Evolutionary conservation across 2,797 vertebrate genomes (phyloP).

Genomic region (Leptatherina wallacei): DNA sequence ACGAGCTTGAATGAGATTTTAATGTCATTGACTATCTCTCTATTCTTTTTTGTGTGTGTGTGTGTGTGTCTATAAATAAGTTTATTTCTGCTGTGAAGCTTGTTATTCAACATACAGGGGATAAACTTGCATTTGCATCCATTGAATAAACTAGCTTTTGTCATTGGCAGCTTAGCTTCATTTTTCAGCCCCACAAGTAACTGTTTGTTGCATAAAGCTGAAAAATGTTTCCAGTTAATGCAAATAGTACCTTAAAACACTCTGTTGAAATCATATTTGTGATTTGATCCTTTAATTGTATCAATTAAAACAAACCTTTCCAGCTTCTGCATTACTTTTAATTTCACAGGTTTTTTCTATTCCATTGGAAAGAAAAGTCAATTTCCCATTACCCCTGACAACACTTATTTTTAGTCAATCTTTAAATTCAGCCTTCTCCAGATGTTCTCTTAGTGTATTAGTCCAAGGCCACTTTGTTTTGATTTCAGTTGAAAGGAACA

Average conservation of each 20-base stretch:
- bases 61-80: not conserved
- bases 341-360: conserved; percentile 27
- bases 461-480: conserved; percentile 25
- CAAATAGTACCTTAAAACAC: not conserved
- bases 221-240: no score
- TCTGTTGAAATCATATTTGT: not conserved
- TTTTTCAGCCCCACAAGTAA: not conserved
- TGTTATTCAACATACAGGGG: not conserved
- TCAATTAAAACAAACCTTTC: not conserved
- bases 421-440: conserved; percentile 26
- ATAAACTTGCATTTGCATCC: not conserved
- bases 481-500: conserved; percentile 38
- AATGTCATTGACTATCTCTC: no score
- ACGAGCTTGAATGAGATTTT: no score
- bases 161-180: not conserved
- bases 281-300: conserved; percentile 4
- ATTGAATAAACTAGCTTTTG: not conserved
- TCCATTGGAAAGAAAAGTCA: not conserved
- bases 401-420: conserved; percentile 17
- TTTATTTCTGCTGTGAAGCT: not conserved
- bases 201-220: not conserved
- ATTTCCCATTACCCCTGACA: conserved; percentile 8
- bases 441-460: conserved; percentile 29
- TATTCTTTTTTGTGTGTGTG: no score
- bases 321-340: not conserved